A percentile compares a stretch with the other conserved stretches of the same genome.
These are phyloP conservation scores for Oxyura jamaicensis DNA, from an alignment of 2,113 vertebrate species.

Conservation along the genomic window DNA sequence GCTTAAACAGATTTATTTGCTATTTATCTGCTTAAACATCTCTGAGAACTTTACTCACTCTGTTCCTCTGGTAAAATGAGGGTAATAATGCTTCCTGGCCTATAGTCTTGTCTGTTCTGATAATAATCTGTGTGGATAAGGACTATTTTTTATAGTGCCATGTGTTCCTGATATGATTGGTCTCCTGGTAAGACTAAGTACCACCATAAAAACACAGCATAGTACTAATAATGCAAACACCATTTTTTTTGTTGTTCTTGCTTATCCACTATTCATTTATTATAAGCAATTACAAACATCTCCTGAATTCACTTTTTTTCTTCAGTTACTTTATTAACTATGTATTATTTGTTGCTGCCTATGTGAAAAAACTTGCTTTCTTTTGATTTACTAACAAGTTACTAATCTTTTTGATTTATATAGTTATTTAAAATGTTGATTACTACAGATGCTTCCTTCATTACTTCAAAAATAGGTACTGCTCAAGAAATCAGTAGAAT, in stretches of 20 bases:
- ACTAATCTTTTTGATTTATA: background rate
- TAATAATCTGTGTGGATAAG: background rate
- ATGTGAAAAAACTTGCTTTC: background rate
- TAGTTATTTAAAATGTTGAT: background rate
- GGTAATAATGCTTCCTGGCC: background rate
- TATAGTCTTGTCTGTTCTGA: background rate
- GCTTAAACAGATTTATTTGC: background rate
- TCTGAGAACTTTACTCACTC: background rate
- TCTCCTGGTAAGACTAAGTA: background rate
- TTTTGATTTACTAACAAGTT: background rate
- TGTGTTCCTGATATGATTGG: background rate
- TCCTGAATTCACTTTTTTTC: background rate
- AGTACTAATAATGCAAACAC: background rate
- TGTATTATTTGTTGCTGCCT: background rate
- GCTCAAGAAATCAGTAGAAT: background rate
- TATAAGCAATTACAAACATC: background rate
- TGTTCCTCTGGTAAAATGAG: background rate
- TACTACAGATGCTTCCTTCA: background rate
- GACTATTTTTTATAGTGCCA: background rate
- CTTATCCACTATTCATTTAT: background rate
- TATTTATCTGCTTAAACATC: background rate
- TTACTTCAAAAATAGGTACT: background rate
- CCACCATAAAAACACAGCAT: background rate
- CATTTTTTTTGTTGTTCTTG: background rate
- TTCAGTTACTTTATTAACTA: background rate